Evolutionary conservation across 2,113 vertebrate genomes (phyloP).

Genomic region (Toxotes chatareus): DNA sequence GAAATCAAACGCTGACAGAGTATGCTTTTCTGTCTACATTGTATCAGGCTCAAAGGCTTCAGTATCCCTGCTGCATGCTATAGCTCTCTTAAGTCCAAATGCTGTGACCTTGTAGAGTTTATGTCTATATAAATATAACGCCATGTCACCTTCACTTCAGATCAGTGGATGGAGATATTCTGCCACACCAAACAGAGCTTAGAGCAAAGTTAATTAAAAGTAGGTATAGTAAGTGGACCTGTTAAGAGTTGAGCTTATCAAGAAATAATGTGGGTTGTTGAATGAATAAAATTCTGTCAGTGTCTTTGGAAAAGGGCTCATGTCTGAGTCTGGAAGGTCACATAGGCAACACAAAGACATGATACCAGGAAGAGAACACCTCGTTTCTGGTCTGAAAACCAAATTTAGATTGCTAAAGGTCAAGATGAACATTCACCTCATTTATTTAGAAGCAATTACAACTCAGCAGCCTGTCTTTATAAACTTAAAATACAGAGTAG

Average conservation of each 20-base stretch:
- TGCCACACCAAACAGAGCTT: constrained; percentile 31
- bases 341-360: constrained; percentile 15
- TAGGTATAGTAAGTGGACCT: background rate
- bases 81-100: constrained; percentile 46
- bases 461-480: background rate
- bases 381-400: constrained; percentile 36
- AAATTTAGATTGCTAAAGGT: constrained; percentile 49
- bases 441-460: constrained; percentile 16
- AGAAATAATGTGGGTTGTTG: background rate
- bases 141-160: constrained; percentile 63
- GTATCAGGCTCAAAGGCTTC: constrained; percentile 32
- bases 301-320: constrained; percentile 5
- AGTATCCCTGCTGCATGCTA: constrained; percentile 23
- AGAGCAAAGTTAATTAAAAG: constrained; percentile 10
- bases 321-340: constrained; percentile 39
- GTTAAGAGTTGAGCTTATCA: background rate
- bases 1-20: constrained; percentile 27
- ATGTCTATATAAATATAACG: constrained; percentile 57
- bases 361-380: constrained; percentile 2
- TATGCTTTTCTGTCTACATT: constrained; percentile 29
- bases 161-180: constrained; percentile 37
- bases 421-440: constrained; percentile 33
- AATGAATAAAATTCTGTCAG: constrained; percentile 7
- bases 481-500: constrained; percentile 2
- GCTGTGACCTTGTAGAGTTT: constrained; percentile 54